These are phyloP conservation scores for Geococcyx californianus DNA, from an alignment of 2,113 vertebrate species.

Conservation along the genomic window DNA sequence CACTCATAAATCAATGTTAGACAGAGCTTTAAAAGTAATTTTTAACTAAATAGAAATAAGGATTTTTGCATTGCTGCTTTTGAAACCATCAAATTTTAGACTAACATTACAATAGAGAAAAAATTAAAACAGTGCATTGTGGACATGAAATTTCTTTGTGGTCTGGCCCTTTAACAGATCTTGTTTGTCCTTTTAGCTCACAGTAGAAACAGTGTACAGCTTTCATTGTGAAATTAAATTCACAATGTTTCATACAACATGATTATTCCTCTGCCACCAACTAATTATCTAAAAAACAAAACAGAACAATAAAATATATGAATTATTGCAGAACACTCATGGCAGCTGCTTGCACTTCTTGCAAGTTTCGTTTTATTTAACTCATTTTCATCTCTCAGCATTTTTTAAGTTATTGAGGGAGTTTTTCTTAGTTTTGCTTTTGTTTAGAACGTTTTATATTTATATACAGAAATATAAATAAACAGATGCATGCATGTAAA, in stretches of 20 bases:
- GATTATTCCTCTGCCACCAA: conserved; percentile 45
- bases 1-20: background rate
- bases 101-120: background rate
- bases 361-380: conserved; percentile 49
- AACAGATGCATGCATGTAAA: background rate
- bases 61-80: background rate
- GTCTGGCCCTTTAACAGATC: conserved; percentile 16
- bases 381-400: conserved; percentile 30
- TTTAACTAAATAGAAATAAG: background rate
- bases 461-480: background rate
- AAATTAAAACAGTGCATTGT: background rate
- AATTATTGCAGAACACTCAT: conserved; percentile 42
- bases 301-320: conserved; percentile 56
- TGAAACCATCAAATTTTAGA: background rate
- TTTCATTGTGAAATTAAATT: conserved; percentile 59
- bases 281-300: conserved; percentile 62
- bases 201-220: background rate
- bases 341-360: conserved; percentile 26
- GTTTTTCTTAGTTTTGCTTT: background rate
- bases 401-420: background rate
- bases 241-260: conserved; percentile 16
- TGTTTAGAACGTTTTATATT: background rate
- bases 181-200: conserved; percentile 21
- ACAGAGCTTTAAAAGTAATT: background rate
- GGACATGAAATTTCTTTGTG: background rate